Evolutionary conservation across 2,113 vertebrate genomes (phyloP).

Genomic region (Prochilodus magdalenae): DNA sequence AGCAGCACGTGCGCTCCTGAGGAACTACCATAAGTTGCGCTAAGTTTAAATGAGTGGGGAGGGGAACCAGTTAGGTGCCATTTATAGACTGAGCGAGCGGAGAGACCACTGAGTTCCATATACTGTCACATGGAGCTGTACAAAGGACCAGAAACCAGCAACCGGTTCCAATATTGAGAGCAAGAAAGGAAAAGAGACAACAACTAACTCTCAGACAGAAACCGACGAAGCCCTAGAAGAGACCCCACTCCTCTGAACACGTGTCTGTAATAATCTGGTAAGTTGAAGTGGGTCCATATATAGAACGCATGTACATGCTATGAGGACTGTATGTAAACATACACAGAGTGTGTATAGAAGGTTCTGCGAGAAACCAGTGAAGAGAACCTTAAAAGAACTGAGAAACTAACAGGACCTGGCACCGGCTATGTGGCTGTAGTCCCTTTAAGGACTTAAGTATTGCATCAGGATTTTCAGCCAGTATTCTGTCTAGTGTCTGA

Average conservation of each 20-base stretch:
- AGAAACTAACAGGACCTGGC: neutral
- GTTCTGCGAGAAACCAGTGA: neutral
- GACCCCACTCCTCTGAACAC: slow-evolving; percentile 12
- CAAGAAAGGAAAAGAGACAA: neutral
- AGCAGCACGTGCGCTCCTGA: neutral
- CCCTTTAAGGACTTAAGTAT: neutral
- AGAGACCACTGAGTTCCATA: neutral
- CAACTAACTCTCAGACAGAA: neutral
- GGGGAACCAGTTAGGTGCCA: slow-evolving; percentile 32
- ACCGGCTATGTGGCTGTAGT: neutral
- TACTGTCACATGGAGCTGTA: slow-evolving; percentile 5
- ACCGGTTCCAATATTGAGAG: neutral
- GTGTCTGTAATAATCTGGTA: slow-evolving; percentile 17
- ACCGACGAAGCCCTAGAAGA: neutral
- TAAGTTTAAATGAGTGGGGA: slow-evolving; percentile 20
- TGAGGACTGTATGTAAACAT: neutral
- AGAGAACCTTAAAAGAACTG: too few relatives aligned
- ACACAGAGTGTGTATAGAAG: neutral
- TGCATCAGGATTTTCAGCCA: neutral
- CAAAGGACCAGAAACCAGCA: neutral
- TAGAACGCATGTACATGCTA: too few relatives aligned
- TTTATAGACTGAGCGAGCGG: slow-evolving; percentile 48
- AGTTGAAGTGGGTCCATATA: slow-evolving; percentile 3
- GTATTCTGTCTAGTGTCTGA: neutral
- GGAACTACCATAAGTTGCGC: slow-evolving; percentile 29